Evolutionary conservation across 92 coral and sea anemone species (phyloP).

Genomic region (Umimayanthus chanpuru): DNA sequence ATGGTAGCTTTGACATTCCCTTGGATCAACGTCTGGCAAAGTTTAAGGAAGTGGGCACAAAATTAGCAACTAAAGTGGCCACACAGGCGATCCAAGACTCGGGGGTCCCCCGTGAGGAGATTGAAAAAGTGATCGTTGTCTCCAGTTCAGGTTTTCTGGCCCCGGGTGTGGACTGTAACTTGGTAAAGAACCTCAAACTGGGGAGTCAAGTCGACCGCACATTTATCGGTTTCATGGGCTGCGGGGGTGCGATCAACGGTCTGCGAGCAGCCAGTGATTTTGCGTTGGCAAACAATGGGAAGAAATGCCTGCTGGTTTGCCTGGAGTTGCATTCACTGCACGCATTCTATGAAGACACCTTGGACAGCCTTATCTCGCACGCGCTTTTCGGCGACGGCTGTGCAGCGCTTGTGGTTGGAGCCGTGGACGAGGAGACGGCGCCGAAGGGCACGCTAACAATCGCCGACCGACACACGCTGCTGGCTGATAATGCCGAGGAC

Average conservation of each 20-base stretch:
- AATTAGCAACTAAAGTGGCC: too few relatives aligned
- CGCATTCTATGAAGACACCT: constrained; percentile 13
- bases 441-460: constrained; percentile 5
- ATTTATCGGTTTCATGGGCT: constrained; percentile 3
- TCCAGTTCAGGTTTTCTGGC: constrained; percentile 6
- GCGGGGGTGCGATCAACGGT: constrained; percentile 3
- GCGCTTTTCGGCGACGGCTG: constrained; percentile 29
- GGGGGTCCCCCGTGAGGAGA: too few relatives aligned
- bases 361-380: constrained; percentile 24
- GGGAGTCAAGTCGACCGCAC: neutral
- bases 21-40: too few relatives aligned
- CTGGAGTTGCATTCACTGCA: constrained; percentile 23
- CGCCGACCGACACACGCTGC: constrained; percentile 19
- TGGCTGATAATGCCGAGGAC: constrained; percentile 16
- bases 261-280: constrained; percentile 13
- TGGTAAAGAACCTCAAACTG: neutral
- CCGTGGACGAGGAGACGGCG: constrained; percentile 17
- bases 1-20: too few relatives aligned
- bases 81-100: too few relatives aligned
- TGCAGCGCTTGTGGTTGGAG: constrained; percentile 19
- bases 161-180: neutral
- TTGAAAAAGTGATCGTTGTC: neutral
- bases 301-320: constrained; percentile 13
- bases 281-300: neutral
- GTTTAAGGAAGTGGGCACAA: too few relatives aligned